These are phyloP conservation scores for Nesogale talazaci DNA, from an alignment of 2,113 vertebrate genomes.

Conservation along the genomic window DNA sequence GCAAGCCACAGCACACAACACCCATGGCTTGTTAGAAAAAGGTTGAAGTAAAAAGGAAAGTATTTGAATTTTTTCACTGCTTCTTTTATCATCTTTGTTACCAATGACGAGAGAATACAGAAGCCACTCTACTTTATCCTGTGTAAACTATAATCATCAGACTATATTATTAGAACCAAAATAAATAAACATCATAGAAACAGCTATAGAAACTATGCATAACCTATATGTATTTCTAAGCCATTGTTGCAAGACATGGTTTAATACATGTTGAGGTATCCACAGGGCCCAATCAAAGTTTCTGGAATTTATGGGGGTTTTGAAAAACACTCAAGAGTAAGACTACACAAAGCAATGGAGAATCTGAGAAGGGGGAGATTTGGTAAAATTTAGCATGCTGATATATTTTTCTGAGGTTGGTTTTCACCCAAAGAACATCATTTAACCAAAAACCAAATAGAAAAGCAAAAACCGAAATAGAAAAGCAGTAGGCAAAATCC, in stretches of 20 bases:
- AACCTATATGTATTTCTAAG: neutral
- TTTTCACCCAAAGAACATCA: too few species aligned
- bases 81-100: neutral
- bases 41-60: neutral
- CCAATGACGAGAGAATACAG: neutral
- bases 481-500: neutral
- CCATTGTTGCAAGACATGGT: neutral
- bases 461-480: neutral
- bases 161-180: neutral
- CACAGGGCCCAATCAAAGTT: neutral
- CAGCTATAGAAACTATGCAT: neutral
- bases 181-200: neutral
- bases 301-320: neutral
- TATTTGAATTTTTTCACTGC: neutral
- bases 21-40: fast-evolving
- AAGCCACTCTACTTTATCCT: neutral
- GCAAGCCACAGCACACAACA: fast-evolving
- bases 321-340: neutral
- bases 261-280: neutral
- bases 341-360: too few species aligned
- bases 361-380: too few species aligned
- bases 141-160: neutral
- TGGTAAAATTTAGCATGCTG: fast-evolving
- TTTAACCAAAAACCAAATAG: neutral
- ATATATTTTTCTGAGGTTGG: neutral